Conservation (phyloP, 2,797 vertebrate species). For the Sylvilagus floridanus region DNA sequence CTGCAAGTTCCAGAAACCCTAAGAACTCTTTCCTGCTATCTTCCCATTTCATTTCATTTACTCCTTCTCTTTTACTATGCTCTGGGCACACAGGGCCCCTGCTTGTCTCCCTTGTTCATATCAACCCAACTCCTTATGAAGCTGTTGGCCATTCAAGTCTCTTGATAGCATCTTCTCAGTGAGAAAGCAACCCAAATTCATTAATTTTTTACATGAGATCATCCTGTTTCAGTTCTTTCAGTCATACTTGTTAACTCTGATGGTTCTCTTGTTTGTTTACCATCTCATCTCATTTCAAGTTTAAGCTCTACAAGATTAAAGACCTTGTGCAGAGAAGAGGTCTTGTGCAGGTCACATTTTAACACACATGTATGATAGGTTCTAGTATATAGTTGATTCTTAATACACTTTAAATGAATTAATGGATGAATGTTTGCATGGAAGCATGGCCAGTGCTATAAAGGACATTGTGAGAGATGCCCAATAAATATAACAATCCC, state of each 20-base stretch:
- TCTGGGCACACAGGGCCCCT: not conserved
- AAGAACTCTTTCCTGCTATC: not conserved
- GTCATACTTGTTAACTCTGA: not conserved
- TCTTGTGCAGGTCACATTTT: not conserved
- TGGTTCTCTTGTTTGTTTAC: conserved; percentile 25
- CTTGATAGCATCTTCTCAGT: not conserved
- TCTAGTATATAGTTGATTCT: not conserved
- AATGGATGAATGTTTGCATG: not conserved
- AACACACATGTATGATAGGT: not conserved
- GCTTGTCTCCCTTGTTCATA: not conserved
- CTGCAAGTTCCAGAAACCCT: not conserved
- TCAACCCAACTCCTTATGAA: not conserved
- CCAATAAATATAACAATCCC: not conserved
- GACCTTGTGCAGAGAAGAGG: not conserved
- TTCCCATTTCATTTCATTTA: not conserved
- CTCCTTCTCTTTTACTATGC: not conserved
- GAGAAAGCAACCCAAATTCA: not conserved
- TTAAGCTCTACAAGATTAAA: conserved; percentile 4
- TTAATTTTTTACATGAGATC: not conserved
- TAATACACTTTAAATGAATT: not conserved
- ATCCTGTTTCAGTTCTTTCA: not conserved
- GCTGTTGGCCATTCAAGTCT: not conserved
- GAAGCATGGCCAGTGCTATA: not conserved
- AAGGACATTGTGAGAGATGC: not conserved
- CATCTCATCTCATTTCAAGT: not conserved